Base-by-base conservation (phyloP, 2,888 invertebrate species). In the Dascillus cervinus region DNA sequence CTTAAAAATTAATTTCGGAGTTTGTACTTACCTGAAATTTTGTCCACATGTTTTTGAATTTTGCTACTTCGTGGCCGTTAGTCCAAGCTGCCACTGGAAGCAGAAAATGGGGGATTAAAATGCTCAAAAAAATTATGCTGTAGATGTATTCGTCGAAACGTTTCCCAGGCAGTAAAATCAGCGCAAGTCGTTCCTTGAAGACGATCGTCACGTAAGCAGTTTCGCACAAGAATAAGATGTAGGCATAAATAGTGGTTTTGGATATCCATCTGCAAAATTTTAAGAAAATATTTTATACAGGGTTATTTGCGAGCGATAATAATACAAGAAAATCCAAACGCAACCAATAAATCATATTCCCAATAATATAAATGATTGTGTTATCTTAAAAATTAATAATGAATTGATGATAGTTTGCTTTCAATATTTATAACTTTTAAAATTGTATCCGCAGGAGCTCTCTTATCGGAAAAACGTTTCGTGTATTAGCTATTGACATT, bases 11-110 rank as follows among this genome's bases (percentile, higher is more conserved):
- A 3, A 17, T 17, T 17, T 17, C 8, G 8, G 17, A 17, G 8
- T 17, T n/a, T n/a, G n/a, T n/a, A n/a, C n/a, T 26, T 53, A 79
- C 75, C 67, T 82, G 82, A 61, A 81, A 82, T 56, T 75, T 75
- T 0, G 82, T 81, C 82, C 82, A 82, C 82, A 82, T 82, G 49
- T 82, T 80, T 60, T 82, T 82, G 47, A 81, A 82, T 45, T 77
- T 77, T 1, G 82, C 82, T 13, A 82, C 82, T 59, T 82, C 75
- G 0, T 62, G 60, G 0, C 80, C 82, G 50, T 80, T 80, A 0
- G 80, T 69, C 82, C 82, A 82, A 1, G 81, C 79, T 1, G 79
- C 79, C 8, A 74, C 55, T 0, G 82, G 82, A 29, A 82, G 53
- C 4, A 82, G 57, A 47, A 81, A 82, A 55, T 82, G 80, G 1